Base-by-base conservation (phyloP, 2,888 invertebrate species). In the Entomobrya multifasciata region DNA sequence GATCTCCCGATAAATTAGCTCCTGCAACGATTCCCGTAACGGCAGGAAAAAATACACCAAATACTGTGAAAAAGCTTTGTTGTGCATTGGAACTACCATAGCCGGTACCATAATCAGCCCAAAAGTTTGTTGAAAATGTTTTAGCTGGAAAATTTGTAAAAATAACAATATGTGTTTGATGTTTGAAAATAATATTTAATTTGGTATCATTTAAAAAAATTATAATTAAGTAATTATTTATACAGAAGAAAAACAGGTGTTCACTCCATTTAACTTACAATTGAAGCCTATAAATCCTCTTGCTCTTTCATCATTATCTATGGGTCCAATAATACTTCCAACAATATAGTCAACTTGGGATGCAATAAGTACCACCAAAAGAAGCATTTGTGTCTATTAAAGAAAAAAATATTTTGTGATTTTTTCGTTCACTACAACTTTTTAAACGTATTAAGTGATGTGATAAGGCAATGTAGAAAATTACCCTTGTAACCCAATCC, bases 1-100 rank as follows among this genome's bases (percentile, higher is more conserved):
- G 92, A 92, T 94, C 94, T 36, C 94, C 94, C 22, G 94, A 94
- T 80, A 95, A 94, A 91, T 95, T 95, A 17, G 94, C 94, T 17
- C 94, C 94, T 41, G 94, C 94, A 86, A 94, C 93, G 87, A 94
- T 94, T 52, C 94, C 94, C 30, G 91, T 91, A 2, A 90, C 92
- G 20, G 92, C 92, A 11, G 92, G 92, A 89, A 92, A 92, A 88
- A 92, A 92, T 2, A 92, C 92, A 17, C 91, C 91, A 88, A 92
- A 92, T 0, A 92, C 92, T 2, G 92, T 92, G 89, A 92, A 92
- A 88, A 92, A 92, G 47, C 89, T 89, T 86, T 92, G 91, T 1
- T 93, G 93, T 13, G 92, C 92, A 6, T 90, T 91, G 87, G 92
- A 92, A n/a, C 89, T 90, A 15, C 88, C 88, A 25, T 88, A 67